phyloP scores from a whole-genome alignment of 2,888 invertebrate genomes.

The Napeogenes sylphis region DNA sequence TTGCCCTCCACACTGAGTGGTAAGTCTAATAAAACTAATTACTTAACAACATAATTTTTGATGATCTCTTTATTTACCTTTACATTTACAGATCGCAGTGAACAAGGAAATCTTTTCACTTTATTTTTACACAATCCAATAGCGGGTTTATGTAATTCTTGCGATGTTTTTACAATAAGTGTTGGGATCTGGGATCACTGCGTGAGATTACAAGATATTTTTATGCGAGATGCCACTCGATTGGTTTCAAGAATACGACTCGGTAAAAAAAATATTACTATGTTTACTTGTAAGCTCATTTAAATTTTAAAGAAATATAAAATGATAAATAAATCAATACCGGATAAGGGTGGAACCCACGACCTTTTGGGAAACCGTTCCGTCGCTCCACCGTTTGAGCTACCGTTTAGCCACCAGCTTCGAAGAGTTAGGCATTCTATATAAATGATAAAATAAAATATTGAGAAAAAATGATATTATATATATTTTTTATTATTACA shows the following conservation, averaged over 20 bases:
- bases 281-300: too few species aligned
- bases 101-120: constrained; percentile 93
- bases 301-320: not conserved
- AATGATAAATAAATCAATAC: not conserved
- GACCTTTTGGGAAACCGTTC: too few species aligned
- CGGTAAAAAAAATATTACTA: constrained; percentile 36
- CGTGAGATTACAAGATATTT: constrained; percentile 90
- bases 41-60: not conserved
- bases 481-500: too few species aligned
- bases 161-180: constrained; percentile 90
- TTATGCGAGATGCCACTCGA: constrained; percentile 91
- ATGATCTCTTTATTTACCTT: not conserved
- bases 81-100: constrained; percentile 80
- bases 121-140: constrained; percentile 96
- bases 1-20: constrained; percentile 90
- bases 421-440: too few species aligned
- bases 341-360: too few species aligned
- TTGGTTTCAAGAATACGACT: constrained; percentile 86
- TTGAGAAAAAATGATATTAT: too few species aligned
- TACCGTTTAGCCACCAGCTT: too few species aligned
- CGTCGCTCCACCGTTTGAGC: too few species aligned
- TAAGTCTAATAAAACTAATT: constrained; percentile 47
- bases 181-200: constrained; percentile 94
- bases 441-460: too few species aligned
- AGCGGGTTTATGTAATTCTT: constrained; percentile 89